Base-by-base conservation (phyloP, 2,113 vertebrate species). In the Zosterops hypoxanthus region DNA sequence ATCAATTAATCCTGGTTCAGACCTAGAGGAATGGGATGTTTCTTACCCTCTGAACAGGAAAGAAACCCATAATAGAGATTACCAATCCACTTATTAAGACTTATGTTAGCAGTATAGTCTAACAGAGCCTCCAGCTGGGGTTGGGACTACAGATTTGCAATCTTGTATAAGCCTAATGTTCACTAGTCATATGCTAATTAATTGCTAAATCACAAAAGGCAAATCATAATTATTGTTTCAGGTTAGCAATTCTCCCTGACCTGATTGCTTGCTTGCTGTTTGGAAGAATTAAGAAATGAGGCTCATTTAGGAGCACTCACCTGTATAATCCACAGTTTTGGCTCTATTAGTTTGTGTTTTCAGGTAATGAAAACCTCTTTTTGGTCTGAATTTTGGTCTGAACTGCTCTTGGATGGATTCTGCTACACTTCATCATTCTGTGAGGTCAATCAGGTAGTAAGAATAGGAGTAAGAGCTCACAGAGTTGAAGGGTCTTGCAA, bases 1-100 rank as follows among this genome's bases (percentile, higher is more conserved):
- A 98, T 98, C 98, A 98, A 98, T 98, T 98, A 98, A 97, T 98
- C 97, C 96, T 97, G 86, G 88, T 98, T 97, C 94, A 75, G 93
- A 97, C 96, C 95, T 96, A 88, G 75, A 97, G 95, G 92, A 97
- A 94, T 57, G 83, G 90, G 92, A 93, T 93, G 92, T 97, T 98
- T 98, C 94, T 91, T 87, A 97, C 75, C 41, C 73, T 97, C 81
- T 90, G 88, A 94, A 97, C 52, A 94, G 86, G 81, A 95, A 94
- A 97, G 82, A 94, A 95, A 91, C 92, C 95, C 86, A 87, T 95
- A 94, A 94, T 83, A 95, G 94, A 97, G 92, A 93, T 66, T 94
- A 72, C 86, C 85, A 81, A 94, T 90, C 81, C 64, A 85, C 69
- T 96, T 96, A 95, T 89, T 95, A 90, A 96, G 92, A 88, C 91